Evolutionary conservation across 2,797 vertebrate genomes (phyloP).

Genomic region (Pelochelys cantorii): DNA sequence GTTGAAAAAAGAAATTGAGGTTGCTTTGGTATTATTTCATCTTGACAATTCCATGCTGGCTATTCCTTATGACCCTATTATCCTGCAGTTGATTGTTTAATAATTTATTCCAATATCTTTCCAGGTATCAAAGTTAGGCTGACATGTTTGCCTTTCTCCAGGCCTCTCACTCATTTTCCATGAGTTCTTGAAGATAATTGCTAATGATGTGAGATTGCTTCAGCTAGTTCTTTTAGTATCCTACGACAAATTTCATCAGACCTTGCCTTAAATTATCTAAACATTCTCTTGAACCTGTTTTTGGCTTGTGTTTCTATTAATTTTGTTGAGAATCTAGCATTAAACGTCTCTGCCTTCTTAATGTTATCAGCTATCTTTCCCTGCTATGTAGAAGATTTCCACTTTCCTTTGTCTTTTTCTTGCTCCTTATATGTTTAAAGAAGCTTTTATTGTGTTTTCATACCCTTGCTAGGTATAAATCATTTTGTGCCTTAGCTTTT

Average conservation of each 20-base stretch:
- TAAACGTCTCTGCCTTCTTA: not conserved
- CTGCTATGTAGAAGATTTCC: not conserved
- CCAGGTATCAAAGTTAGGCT: not conserved
- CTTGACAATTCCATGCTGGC: not conserved
- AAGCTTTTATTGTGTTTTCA: not conserved
- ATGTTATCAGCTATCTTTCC: not conserved
- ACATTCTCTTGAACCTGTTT: not conserved
- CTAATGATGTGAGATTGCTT: not conserved
- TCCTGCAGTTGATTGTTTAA: not conserved
- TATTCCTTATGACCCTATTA: not conserved
- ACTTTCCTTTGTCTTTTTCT: not conserved
- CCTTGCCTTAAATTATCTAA: not conserved
- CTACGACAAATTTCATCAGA: not conserved
- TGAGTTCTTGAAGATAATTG: not conserved
- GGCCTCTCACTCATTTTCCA: not conserved
- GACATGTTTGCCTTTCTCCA: not conserved
- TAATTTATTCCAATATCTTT: not conserved
- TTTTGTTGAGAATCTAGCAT: not conserved
- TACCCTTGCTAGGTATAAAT: not conserved
- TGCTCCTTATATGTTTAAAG: not conserved
- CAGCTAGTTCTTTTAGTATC: not conserved
- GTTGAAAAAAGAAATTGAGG: not conserved
- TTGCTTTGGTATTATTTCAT: not conserved
- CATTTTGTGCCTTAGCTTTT: not conserved
- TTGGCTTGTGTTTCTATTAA: not conserved